A percentile compares a stretch with the other conserved stretches of the same genome.
Evolutionary conservation across 1,140 invertebrate species (phyloP).

Genomic region (Tribolium castaneum): DNA sequence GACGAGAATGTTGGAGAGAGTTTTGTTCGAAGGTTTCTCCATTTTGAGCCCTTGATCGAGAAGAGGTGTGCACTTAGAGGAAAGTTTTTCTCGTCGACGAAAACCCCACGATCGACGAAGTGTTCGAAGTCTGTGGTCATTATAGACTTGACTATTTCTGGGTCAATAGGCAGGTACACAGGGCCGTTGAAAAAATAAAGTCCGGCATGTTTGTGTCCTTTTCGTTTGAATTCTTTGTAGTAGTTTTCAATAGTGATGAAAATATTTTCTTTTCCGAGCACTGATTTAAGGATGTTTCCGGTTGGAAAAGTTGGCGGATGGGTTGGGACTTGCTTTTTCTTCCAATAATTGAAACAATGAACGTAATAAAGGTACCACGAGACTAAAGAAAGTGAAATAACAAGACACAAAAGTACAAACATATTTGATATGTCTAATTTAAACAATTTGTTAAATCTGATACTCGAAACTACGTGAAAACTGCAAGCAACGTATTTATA

Average conservation of each 20-base stretch:
- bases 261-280: slow-evolving; percentile 10
- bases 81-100: slow-evolving; percentile 63
- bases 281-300: slow-evolving; percentile 30
- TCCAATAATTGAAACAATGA: slow-evolving; percentile 49
- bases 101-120: slow-evolving; percentile 65
- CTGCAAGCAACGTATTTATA: too few species aligned
- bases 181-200: slow-evolving; percentile 44
- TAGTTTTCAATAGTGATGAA: neutral
- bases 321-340: slow-evolving; percentile 38
- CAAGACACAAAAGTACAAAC: neutral
- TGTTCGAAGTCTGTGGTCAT: slow-evolving; percentile 65
- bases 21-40: slow-evolving; percentile 65
- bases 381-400: neutral
- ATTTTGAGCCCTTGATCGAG: slow-evolving; percentile 61
- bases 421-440: neutral
- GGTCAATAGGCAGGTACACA: slow-evolving; percentile 62
- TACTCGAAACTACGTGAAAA: too few species aligned
- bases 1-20: slow-evolving; percentile 68
- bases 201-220: slow-evolving; percentile 49
- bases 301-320: slow-evolving; percentile 45
- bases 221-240: slow-evolving; percentile 59
- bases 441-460: neutral
- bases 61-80: slow-evolving; percentile 66
- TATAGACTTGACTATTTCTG: slow-evolving; percentile 65
- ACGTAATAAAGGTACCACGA: slow-evolving; percentile 33